Evolutionary conservation across 2,113 vertebrate species (phyloP), one percentile per base, ranked within the genome.

Genomic region (Spilogale gracilis): DNA sequence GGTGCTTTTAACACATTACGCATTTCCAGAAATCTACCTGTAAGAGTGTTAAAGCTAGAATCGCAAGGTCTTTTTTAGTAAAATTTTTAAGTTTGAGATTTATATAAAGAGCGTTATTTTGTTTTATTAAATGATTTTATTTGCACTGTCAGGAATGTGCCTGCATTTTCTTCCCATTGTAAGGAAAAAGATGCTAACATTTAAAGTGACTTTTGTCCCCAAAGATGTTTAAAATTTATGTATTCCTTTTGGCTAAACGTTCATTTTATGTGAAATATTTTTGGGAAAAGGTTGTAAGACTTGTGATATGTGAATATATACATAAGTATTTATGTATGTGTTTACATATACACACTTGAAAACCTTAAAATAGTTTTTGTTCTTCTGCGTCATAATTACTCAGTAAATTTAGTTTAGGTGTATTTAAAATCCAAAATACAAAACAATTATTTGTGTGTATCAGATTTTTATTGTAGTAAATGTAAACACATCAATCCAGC

Each of bases 1-100:
- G 3, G 16, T 56, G 12, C 73, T 54, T 30, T 30, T 11, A n/a
- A 13, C 11, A 2, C 20, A 48, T 76, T 92, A 48, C 43, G 4
- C 54, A 71, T 94, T 84, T 93, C 86, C 25, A 82, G 93, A 96
- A 85, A 83, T n/a, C 92, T 85, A 79, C 79, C 92, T 91, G 95
- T 67, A 30, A 67, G 85, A 63, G 52, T 76, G 58, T 65, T 73
- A 87, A 80, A 27, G 17, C 58, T 43, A 45, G 60, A 52, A 52
- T 54, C 45, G 38, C 48, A 12, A 1, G 27, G 16, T 79, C 9
- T 58, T 45, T 74, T 60, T 81, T 4, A 69, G 9, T 45, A 30
- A 88, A 45, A 48, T 52, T 79, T 82, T 80, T 9, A 61, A 23
- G 58, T 67, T 74, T 54, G 80, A 60, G 5, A 38, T 79, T 65